Base-by-base conservation (phyloP, 2,113 vertebrate genomes). In the Chaenogobius annularis region DNA sequence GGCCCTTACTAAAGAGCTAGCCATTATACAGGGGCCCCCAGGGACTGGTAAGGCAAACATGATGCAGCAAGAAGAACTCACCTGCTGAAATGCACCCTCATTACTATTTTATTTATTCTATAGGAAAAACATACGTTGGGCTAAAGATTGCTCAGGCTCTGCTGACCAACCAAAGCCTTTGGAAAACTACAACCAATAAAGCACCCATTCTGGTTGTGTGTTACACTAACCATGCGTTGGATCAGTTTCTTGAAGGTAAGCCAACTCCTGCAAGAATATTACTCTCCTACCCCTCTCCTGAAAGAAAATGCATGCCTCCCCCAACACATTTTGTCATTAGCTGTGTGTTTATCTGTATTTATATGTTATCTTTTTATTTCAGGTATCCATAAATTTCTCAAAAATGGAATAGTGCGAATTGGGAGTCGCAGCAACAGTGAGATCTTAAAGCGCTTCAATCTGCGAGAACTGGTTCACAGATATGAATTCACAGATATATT, bases 171-270 rank as follows among this genome's bases (percentile, higher is more conserved):
- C 31, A 87, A 14, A 0, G 15, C 0, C 87, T 87, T 37, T 96
- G 96, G 95, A 89, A 35, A 61, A 35, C 23, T 17, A 9, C 0
- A 26, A 0, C 0, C 3, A 47, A n/a, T 55, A 76, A 54, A 2
- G 58, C 78, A 76, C 96, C 95, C 5, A 93, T 98, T 85, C 93
- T 99, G 75, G 93, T 99, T 22, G 97, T 99, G 17, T 98, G 97
- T 88, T 98, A 98, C 72, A 99, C 96, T 64, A 99, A 99, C 85
- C 97, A 98, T 61, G 97, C 97, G 26, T 90, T 99, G 88, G 97
- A 99, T 91, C 97, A 99, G 90, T 99, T 99, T 90, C 93, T 99
- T 17, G 97, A 99, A 93, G 97, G 97, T 98, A 93, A 87, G 72
- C 5, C 15, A 59, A 14, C 55, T 14, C n/a, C 19, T 59, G 11